These are phyloP conservation scores for Pachyramphus minor DNA, from an alignment of 2,113 vertebrate species.

Conservation along the genomic window DNA sequence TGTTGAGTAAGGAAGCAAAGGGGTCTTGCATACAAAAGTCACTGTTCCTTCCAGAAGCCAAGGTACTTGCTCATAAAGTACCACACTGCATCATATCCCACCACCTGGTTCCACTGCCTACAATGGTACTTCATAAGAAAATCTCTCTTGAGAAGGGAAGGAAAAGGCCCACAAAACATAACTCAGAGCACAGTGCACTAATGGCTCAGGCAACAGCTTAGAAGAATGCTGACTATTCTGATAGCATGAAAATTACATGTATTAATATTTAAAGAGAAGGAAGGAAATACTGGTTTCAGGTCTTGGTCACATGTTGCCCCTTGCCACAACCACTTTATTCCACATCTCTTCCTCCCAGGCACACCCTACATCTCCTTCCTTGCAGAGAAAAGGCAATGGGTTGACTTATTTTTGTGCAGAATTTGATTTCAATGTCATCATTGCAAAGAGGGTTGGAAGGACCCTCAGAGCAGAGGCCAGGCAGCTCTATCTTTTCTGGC, in stretches of 20 bases:
- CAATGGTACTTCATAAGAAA: neutral
- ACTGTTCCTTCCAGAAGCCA: neutral
- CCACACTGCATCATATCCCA: neutral
- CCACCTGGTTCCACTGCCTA: neutral
- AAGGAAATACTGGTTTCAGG: neutral
- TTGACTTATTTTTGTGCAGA: neutral
- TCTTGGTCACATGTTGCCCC: neutral
- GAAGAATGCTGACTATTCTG: neutral
- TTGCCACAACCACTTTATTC: neutral
- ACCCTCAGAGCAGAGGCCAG: neutral
- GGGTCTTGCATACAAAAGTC: neutral
- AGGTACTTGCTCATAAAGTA: neutral
- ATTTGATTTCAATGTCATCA: neutral
- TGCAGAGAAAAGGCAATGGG: neutral
- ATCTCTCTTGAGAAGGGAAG: neutral
- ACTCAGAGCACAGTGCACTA: neutral
- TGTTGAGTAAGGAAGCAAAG: neutral
- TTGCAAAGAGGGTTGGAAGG: neutral
- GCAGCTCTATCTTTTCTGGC: neutral
- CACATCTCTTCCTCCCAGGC: neutral
- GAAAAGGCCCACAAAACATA: neutral
- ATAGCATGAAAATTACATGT: neutral
- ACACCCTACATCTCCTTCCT: neutral
- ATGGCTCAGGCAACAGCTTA: neutral
- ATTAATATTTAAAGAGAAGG: constrained; percentile 8